phyloP scores from a whole-genome alignment of 2,888 invertebrate species.

The Trypoxylon attenuatum region DNA sequence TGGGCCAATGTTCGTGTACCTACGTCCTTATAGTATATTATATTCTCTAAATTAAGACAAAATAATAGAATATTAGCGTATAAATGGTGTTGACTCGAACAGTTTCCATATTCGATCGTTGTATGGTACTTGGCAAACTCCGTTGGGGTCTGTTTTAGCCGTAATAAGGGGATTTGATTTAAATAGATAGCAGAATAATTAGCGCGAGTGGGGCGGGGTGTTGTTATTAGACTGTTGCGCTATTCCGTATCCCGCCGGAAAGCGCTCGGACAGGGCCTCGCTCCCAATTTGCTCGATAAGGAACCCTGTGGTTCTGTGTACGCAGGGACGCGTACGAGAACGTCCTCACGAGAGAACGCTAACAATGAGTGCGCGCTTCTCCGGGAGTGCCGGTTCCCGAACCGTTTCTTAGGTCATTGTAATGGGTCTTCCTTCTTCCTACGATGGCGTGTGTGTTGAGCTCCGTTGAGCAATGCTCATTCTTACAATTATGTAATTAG shows the following conservation, averaged over 20 bases:
- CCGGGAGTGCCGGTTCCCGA: slow-evolving; percentile 36
- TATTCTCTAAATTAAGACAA: not conserved
- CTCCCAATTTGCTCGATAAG: slow-evolving; percentile 23
- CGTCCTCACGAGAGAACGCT: slow-evolving; percentile 3
- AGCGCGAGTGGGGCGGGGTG: slow-evolving; percentile 42
- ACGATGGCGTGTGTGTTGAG: slow-evolving; percentile 6
- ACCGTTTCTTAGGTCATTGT: slow-evolving; percentile 53
- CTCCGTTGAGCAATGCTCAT: not conserved
- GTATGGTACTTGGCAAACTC: slow-evolving; percentile 56
- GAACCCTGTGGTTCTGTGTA: slow-evolving; percentile 37
- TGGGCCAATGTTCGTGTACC: slow-evolving; percentile 26
- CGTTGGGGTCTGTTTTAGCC: slow-evolving; percentile 47
- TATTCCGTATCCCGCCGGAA: slow-evolving; percentile 5
- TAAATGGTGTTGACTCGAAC: slow-evolving; percentile 34
- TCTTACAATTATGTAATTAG: too few species aligned
- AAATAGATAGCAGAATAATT: slow-evolving; percentile 57
- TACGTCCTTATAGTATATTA: not conserved
- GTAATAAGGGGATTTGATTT: slow-evolving; percentile 49
- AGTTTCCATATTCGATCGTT: slow-evolving; percentile 35
- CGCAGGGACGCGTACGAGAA: slow-evolving; percentile 20
- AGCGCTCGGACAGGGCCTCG: slow-evolving; percentile 28
- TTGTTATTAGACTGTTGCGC: slow-evolving; percentile 37
- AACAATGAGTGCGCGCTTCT: slow-evolving; percentile 7
- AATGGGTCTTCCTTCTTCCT: slow-evolving; percentile 53
- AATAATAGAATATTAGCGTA: not conserved